Evolutionary conservation across 2,113 vertebrate species (phyloP), one percentile per base, ranked within the genome.

Genomic region (Setophaga kirtlandii): DNA sequence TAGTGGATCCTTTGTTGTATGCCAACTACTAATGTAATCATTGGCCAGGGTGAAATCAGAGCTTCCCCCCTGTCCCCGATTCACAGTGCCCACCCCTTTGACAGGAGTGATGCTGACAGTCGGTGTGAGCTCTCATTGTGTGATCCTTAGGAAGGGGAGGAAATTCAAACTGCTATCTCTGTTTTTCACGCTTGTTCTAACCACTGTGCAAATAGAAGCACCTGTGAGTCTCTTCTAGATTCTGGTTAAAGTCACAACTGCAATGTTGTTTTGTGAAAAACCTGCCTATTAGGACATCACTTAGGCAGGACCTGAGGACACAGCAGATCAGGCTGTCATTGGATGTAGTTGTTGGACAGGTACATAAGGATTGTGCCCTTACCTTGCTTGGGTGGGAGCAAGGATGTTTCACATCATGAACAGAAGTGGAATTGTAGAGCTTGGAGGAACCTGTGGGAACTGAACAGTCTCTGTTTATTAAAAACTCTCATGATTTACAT

Each of bases 91-190:
- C 31, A 35, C 16, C 15, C 3, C 42, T 84, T 30, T 71, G 62
- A 79, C 63, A 82, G 22, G 15, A 39, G 62, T 20, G 47, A 63
- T 70, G 23, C 18, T 70, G 33, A 15, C 82, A 62, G 49, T 70
- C 35, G 4, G 41, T 20, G 33, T 0, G 0, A 31, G 23, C 47
- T 27, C 10, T 93, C 35, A 37, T 62, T 15, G 50, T 70, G 55
- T 70, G 55, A 47, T 78, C 42, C 16, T 28, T 50, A 25, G 33
- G 35, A 12, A 64, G 22, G 17, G 31, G 41, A 65, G 20, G 50
- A 83, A 73, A 62, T 50, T 37, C 77, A 81, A 89, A 21, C 23
- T 42, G 17, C 46, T 81, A 17, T 86, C 30, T 69, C 31, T 53
- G 1, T 58, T 76, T 92, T 93, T 84, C 35, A 8, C 62, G 30